Percentiles rank a stretch among this genome's conserved stretches.
phyloP scores from a whole-genome alignment of 2,797 vertebrate species.

The Myoxocephalus aenaeus region DNA sequence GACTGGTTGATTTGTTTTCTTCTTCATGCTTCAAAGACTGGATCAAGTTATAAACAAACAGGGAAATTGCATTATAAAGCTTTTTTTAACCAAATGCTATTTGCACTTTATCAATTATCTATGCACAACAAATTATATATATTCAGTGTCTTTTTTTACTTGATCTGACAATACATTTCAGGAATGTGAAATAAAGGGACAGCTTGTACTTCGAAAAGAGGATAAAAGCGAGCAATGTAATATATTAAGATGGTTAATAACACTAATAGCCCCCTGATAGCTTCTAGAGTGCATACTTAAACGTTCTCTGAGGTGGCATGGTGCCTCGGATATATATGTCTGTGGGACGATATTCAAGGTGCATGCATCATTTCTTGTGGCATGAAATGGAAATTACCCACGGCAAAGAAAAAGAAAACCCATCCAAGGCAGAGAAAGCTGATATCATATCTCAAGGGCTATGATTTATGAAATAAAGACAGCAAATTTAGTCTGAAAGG shows the following conservation, averaged over 20 bases:
- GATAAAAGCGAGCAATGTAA: constrained; percentile 6
- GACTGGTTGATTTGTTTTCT: constrained; percentile 20
- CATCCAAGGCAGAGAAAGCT: constrained; percentile 36
- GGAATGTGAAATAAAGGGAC: constrained; percentile 52
- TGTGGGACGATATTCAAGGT: constrained; percentile 16
- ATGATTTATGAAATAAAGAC: constrained; percentile 45
- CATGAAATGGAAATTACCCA: constrained; percentile 41
- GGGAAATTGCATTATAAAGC: constrained; percentile 61
- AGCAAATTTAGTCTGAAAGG: constrained; percentile 31
- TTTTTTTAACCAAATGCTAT: constrained; percentile 70
- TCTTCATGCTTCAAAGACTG: constrained; percentile 47
- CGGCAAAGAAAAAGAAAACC: constrained; percentile 21
- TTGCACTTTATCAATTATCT: constrained; percentile 81
- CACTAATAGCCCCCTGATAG: constrained; percentile 50
- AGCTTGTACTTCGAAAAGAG: constrained; percentile 13
- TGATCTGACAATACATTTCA: constrained; percentile 38
- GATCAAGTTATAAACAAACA: constrained; percentile 49
- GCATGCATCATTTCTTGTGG: constrained; percentile 31
- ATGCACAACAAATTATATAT: constrained; percentile 74
- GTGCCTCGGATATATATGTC: constrained; percentile 23
- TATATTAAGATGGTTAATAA: constrained; percentile 27
- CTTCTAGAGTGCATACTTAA: constrained; percentile 13
- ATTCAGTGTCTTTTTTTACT: constrained; percentile 47
- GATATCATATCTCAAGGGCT: constrained; percentile 46
- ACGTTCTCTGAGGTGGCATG: neutral